Conservation (phyloP, 2,113 vertebrate genomes). For the mouse (Mus musculus) region GRCm39 chr13:93103001-93103500, state of each 20-base stretch:
- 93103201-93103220: neutral
- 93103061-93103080: neutral
- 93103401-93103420: neutral
- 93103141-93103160: neutral
- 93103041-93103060: neutral
- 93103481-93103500: neutral
- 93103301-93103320: conserved; percentile 1
- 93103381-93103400: neutral
- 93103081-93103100: neutral
- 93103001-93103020: neutral
- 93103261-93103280: neutral
- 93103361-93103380: conserved; percentile 50
- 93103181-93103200: neutral
- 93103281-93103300: conserved; percentile 29
- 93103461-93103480: conserved; percentile 22
- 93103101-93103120: neutral
- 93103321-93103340: neutral
- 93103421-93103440: conserved; percentile 48
- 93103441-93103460: conserved; percentile 33
- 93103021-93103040: neutral
- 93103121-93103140: neutral
- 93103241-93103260: neutral
- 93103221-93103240: neutral
- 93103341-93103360: conserved; percentile 42
- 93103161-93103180: neutral